Percentiles rank a stretch among this genome's conserved stretches.
These are phyloP conservation scores for Calvadosia cruxmelitensis DNA, from an alignment of 30 jellyfish, hydroid and myxozoan species.

Conservation along the genomic window DNA sequence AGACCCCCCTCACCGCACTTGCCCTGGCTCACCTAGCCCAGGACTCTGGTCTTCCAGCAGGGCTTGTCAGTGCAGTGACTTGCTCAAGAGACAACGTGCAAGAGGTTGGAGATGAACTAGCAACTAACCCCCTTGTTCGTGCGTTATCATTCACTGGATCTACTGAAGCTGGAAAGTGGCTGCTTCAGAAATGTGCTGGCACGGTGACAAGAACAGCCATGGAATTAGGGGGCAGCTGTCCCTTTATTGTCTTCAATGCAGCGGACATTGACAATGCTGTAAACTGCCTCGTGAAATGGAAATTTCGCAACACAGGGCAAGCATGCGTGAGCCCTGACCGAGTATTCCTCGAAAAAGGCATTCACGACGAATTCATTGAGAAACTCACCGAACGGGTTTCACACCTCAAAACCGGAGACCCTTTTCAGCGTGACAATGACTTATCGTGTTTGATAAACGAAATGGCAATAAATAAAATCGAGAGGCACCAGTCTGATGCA, in stretches of 20 bases:
- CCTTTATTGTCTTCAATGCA: slow-evolving; percentile 71
- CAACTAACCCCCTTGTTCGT: slow-evolving; percentile 9
- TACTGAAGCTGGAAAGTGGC: slow-evolving; percentile 71
- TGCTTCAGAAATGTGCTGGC: slow-evolving; percentile 50
- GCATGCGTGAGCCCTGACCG: slow-evolving; percentile 88
- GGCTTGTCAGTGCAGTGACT: slow-evolving; percentile 65
- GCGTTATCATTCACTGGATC: slow-evolving; percentile 92
- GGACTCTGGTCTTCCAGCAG: slow-evolving; percentile 69
- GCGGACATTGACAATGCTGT: slow-evolving; percentile 66
- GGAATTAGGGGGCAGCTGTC: slow-evolving; percentile 96
- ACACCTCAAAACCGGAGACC: slow-evolving; percentile 52
- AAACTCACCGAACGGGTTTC: slow-evolving; percentile 27
- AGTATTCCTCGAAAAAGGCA: slow-evolving; percentile 53
- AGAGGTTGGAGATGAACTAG: slow-evolving; percentile 38
- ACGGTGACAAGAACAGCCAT: slow-evolving; percentile 58
- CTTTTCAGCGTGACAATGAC: slow-evolving; percentile 39
- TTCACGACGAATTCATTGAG: slow-evolving; percentile 46
- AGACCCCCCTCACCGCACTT: slow-evolving; percentile 93
- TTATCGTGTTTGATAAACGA: slow-evolving; percentile 41
- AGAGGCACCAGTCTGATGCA: slow-evolving; percentile 57
- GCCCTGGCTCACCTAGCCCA: slow-evolving; percentile 59
- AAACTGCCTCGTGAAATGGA: slow-evolving; percentile 29
- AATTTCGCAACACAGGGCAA: slow-evolving; percentile 85
- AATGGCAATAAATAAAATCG: slow-evolving; percentile 44
- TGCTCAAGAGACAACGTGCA: slow-evolving; percentile 46